Base-by-base conservation (phyloP, 1,140 invertebrate genomes). In the Steinernema feltiae region DNA sequence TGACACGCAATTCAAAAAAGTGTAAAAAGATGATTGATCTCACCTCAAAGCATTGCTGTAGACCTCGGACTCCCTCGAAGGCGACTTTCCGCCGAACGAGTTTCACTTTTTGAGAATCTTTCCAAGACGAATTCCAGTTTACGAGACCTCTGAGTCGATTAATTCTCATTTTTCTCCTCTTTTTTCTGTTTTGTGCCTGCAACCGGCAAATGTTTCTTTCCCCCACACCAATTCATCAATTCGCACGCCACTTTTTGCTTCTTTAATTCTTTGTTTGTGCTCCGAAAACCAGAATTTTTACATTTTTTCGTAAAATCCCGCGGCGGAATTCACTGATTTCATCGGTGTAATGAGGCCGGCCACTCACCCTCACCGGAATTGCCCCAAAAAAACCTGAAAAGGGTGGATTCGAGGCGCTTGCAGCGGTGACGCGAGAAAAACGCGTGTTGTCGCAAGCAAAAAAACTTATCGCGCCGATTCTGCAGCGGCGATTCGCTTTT, bases 191-290 rank as follows among this genome's bases (percentile, higher is more conserved):
- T 63, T 12, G 53, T 15, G 24, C 24, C 53, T 27, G n/a, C n/a
- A n/a, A n/a, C n/a, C n/a, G n/a, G n/a, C n/a, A n/a, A n/a, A n/a
- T n/a, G n/a, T n/a, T n/a, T n/a, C n/a, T n/a, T n/a, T n/a, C n/a
- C n/a, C n/a, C n/a, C n/a, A n/a, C n/a, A n/a, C n/a, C n/a, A n/a
- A n/a, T n/a, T n/a, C n/a, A n/a, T n/a, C n/a, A n/a, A n/a, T n/a
- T n/a, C n/a, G n/a, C 41, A n/a, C 41, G 41, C n/a, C 41, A 46
- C 41, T n/a, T 46, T 46, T 46, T 12, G n/a, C 41, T n/a, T n/a
- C n/a, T n/a, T n/a, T n/a, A n/a, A n/a, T n/a, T n/a, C 53, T 63
- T 63, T 63, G 53, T 63, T 63, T 63, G 53, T 63, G 53, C 24
- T 15, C 53, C 24, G 35, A 7, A 41, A 41, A 41, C 35, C 35